A percentile compares a stretch with the other conserved stretches of the same genome.
Conservation (phyloP, 2,888 invertebrate genomes). For the Acrocyrtus sp. region DNA sequence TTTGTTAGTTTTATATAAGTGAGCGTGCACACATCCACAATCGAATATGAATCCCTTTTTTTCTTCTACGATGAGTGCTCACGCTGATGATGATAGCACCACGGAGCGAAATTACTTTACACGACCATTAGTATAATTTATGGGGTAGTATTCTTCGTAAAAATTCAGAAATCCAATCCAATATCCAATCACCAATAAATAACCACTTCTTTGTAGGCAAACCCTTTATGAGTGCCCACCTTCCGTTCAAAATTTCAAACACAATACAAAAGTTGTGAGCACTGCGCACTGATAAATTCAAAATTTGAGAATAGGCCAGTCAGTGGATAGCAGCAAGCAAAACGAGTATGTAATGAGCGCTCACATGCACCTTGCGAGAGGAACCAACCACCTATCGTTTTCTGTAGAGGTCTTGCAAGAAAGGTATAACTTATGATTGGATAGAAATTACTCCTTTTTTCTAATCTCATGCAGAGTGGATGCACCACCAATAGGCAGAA, state of each 20-base stretch:
- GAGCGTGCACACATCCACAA: not conserved
- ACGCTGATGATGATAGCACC: conserved; percentile 38
- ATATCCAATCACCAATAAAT: conserved; percentile 46
- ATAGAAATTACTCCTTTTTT: conserved; percentile 14
- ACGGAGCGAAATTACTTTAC: conserved; percentile 38
- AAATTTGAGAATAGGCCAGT: too few relatives aligned
- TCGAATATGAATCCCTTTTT: too few relatives aligned
- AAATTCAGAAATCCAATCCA: conserved; percentile 33
- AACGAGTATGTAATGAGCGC: too few relatives aligned
- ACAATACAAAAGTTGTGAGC: too few relatives aligned
- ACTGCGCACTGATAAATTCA: too few relatives aligned
- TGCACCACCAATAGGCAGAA: too few relatives aligned
- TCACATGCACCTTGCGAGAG: too few relatives aligned
- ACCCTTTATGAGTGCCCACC: conserved; percentile 42
- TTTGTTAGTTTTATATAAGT: too few relatives aligned
- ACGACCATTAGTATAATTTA: conserved; percentile 43
- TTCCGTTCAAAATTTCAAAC: not conserved
- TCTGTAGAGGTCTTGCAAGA: too few relatives aligned
- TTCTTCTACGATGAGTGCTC: too few relatives aligned
- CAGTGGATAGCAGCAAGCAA: too few relatives aligned
- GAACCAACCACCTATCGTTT: too few relatives aligned
- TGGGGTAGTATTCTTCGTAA: conserved; percentile 22
- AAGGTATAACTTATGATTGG: not conserved
- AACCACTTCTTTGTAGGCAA: conserved; percentile 44
- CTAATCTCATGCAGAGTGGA: conserved; percentile 35